Conservation (phyloP, 2,113 vertebrate genomes). For the Theristicus caerulescens region DNA sequence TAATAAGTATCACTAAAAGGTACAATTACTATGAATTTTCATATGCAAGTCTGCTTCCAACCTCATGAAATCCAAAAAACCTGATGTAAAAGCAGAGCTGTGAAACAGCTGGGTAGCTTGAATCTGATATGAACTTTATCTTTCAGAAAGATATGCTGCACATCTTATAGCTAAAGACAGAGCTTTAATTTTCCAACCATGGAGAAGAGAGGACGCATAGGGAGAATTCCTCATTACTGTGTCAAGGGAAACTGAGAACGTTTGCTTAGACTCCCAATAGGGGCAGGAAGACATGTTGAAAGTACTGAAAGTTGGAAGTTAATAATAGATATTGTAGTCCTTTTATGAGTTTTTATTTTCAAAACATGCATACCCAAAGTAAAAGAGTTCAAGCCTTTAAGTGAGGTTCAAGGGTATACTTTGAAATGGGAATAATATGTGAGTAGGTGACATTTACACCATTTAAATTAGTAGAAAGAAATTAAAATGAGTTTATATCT, state of each 20-base stretch:
- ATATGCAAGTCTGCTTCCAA: not conserved
- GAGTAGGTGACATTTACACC: not conserved
- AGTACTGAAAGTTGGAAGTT: not conserved
- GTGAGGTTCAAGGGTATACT: not conserved
- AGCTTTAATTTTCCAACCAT: conserved; percentile 44
- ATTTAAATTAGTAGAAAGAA: not conserved
- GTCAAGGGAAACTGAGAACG: conserved; percentile 2
- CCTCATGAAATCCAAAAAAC: not conserved
- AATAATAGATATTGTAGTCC: not conserved
- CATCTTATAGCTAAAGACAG: not conserved
- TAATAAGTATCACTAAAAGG: not conserved
- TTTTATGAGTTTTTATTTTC: conserved; percentile 20
- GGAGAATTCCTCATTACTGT: conserved; percentile 21
- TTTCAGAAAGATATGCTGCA: not conserved
- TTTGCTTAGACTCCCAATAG: not conserved
- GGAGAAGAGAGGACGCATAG: not conserved
- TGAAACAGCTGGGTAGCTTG: not conserved
- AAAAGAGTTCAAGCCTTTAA: not conserved
- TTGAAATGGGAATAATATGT: not conserved
- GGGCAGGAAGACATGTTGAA: not conserved
- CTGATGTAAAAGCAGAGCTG: conserved; percentile 12
- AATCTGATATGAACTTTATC: conserved; percentile 33
- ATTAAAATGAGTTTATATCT: conserved; percentile 13
- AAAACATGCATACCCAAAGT: not conserved
- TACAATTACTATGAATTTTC: conserved; percentile 1